Conservation (phyloP, 2,888 invertebrate genomes). For the Sphaerophoria rueppellii region DNA sequence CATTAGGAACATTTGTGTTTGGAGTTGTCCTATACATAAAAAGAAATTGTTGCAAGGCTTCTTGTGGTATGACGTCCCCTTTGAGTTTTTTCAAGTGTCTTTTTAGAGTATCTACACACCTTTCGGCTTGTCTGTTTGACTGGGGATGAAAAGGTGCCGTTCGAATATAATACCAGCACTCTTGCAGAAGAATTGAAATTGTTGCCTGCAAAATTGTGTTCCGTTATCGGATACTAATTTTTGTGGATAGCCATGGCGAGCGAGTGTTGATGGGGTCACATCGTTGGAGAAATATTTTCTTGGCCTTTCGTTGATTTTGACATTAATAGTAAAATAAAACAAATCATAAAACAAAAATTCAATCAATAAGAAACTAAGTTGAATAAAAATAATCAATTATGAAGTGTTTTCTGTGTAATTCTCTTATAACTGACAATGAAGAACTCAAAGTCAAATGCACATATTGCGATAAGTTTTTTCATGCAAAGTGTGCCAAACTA, state of each 20-base stretch:
- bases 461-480: no score
- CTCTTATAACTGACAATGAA: no score
- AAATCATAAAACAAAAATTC: no score
- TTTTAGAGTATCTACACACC: constrained; percentile 49
- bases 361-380: no score
- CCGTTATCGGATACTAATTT: constrained; percentile 42
- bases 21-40: constrained; percentile 19
- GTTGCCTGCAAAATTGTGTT: constrained; percentile 34
- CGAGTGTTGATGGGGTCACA: no score
- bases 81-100: constrained; percentile 3
- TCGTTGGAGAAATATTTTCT: no score
- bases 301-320: no score
- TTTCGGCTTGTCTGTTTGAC: constrained; percentile 52
- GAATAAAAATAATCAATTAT: no score
- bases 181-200: constrained; percentile 38
- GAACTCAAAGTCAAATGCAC: no score
- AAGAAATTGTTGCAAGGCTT: constrained; percentile 13
- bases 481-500: no score
- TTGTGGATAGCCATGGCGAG: constrained; percentile 28
- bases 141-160: constrained; percentile 47
- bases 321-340: no score
- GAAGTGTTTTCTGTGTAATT: no score
- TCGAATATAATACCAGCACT: constrained; percentile 21
- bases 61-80: neutral
- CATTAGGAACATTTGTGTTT: neutral